Conservation (phyloP, 2,797 vertebrate species). For the Sebastes taczanowskii region DNA sequence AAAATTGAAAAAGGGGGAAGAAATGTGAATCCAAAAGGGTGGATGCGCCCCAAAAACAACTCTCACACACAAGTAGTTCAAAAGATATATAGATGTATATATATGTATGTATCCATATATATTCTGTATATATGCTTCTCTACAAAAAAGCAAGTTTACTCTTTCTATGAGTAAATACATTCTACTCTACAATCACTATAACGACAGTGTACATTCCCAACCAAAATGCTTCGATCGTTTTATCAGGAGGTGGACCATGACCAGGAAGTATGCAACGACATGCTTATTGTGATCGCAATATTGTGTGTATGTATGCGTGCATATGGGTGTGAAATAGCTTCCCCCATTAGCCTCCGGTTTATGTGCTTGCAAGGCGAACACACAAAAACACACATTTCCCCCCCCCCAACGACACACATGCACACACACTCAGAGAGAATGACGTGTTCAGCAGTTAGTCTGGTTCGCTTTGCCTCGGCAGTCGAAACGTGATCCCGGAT, state of each 20-base stretch:
- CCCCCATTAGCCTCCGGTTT: neutral
- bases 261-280: constrained; percentile 49
- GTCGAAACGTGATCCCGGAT: constrained; percentile 72
- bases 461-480: constrained; percentile 53
- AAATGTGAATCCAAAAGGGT: constrained; percentile 59
- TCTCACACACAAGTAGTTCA: constrained; percentile 65
- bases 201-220: constrained; percentile 81
- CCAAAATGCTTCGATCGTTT: constrained; percentile 62
- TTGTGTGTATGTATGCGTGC: constrained; percentile 14
- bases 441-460: constrained; percentile 71
- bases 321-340: constrained; percentile 24
- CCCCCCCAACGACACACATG: constrained; percentile 3
- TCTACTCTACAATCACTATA: constrained; percentile 81
- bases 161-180: constrained; percentile 83
- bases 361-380: constrained; percentile 19
- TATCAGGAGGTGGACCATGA: constrained; percentile 51
- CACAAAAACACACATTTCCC: constrained; percentile 25
- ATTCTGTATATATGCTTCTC: constrained; percentile 78
- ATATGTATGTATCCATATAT: constrained; percentile 74
- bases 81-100: constrained; percentile 74
- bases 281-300: constrained; percentile 50
- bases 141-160: constrained; percentile 80
- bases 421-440: constrained; percentile 56
- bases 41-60: constrained; percentile 66
- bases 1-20: constrained; percentile 33